Conservation (phyloP, 1,140 invertebrate species). For the Drosophila sp. region DNA sequence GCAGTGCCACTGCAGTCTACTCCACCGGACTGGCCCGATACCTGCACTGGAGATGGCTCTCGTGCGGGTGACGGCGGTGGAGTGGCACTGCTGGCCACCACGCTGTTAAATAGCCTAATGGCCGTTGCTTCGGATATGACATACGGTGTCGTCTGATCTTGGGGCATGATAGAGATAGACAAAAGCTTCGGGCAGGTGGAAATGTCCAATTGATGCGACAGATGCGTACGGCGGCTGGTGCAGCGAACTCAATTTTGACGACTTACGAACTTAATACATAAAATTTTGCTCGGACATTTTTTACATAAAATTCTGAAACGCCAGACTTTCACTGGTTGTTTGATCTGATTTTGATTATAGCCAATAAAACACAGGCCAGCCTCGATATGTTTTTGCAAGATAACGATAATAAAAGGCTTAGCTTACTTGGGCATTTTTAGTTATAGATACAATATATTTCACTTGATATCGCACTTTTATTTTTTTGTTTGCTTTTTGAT, state of each 20-base stretch:
- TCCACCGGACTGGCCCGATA: neutral
- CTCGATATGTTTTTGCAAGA: neutral
- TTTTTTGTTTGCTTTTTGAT: conserved; percentile 45
- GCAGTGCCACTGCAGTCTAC: neutral
- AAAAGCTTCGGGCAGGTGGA: conserved; percentile 9
- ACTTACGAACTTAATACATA: conserved; percentile 56
- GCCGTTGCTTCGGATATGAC: conserved; percentile 54
- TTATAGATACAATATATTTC: conserved; percentile 36
- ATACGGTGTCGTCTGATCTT: conserved; percentile 8
- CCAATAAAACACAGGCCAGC: neutral
- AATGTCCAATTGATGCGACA: neutral
- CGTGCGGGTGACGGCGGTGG: neutral
- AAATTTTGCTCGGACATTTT: conserved; percentile 66
- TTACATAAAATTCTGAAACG: conserved; percentile 59
- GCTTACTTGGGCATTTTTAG: conserved; percentile 38
- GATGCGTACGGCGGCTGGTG: conserved; percentile 21
- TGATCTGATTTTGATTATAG: conserved; percentile 7
- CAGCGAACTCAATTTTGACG: conserved; percentile 48
- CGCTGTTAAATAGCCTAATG: conserved; percentile 47
- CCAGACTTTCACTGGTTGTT: conserved; percentile 53
- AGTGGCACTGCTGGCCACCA: conserved; percentile 20
- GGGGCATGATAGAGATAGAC: conserved; percentile 21
- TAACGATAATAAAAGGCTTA: conserved; percentile 15
- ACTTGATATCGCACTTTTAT: conserved; percentile 47
- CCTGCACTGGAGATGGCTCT: neutral